Evolutionary conservation across 1,140 invertebrate species (phyloP).

Genomic region (Heliconius melpomene): DNA sequence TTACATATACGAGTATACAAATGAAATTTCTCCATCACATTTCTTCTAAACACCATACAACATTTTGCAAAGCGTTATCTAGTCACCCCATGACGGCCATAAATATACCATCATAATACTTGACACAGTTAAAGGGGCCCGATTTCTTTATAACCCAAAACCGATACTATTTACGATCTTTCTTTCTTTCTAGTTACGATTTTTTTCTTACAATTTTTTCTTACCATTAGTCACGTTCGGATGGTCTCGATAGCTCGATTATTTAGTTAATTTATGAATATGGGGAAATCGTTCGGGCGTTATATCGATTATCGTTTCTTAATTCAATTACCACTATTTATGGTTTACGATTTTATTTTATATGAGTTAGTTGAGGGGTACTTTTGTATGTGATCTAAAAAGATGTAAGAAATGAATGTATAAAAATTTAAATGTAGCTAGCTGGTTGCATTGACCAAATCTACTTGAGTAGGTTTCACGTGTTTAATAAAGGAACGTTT

Average conservation of each 20-base stretch:
- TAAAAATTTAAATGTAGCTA: background rate
- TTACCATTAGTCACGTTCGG: conserved; percentile 56
- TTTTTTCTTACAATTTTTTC: conserved; percentile 41
- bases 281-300: conserved; percentile 52
- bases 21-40: background rate
- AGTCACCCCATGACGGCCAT: conserved; percentile 15
- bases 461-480: no score
- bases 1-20: no score
- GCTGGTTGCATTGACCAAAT: no score
- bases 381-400: conserved; percentile 8
- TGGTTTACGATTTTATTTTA: conserved; percentile 31
- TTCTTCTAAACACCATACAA: background rate
- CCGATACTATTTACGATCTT: conserved; percentile 58
- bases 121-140: conserved; percentile 55
- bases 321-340: conserved; percentile 51
- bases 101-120: conserved; percentile 46
- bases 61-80: background rate
- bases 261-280: conserved; percentile 53
- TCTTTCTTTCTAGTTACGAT: conserved; percentile 30
- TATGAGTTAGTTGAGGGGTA: conserved; percentile 19
- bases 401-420: background rate
- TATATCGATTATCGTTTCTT: conserved; percentile 51
- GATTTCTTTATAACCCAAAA: conserved; percentile 72
- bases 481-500: no score
- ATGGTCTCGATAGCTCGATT: conserved; percentile 47